Evolutionary conservation across 37 sponge, comb jelly and placozoan species (phyloP), one percentile per base, ranked within the genome.

Genomic region (Ianthella basta): DNA sequence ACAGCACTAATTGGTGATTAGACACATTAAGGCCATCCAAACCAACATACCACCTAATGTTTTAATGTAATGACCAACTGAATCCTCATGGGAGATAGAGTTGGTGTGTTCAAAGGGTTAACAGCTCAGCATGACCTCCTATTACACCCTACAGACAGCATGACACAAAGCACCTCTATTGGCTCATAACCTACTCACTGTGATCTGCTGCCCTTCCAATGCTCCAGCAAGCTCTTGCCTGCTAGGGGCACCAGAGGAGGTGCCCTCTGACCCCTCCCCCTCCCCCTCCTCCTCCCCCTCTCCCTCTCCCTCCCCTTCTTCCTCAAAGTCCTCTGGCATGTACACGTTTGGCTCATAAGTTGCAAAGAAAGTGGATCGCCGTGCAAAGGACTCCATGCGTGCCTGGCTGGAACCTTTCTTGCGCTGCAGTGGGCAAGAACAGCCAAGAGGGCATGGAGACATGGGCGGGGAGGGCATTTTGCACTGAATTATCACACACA

Each of bases 321-420:
- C 77, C 35, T 57, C 83, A 64, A 55, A 18, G 21, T 84, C 84
- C 4, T 84, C 88, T 3, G 81, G 79, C 91, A 93, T 93, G 55
- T 79, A 78, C 40, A 93, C 90, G 5, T 59, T 30, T 0, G 94
- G 94, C 29, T 85, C 60, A 21, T 89, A 73, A 4, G 94, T 60
- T 19, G 85, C 67, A 80, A 93, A 93, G 91, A 93, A 93, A 15
- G 90, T 89, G 15, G 94, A 89, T 0, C 70, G 88, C 21, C 86
- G 54, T 8, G 32, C 70, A 55, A 85, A 68, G 50, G 83, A 79
- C 65, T 82, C 87, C 59, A 33, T 57, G 44, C 78, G 44, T 21
- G 78, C 78, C n/a, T 41, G 44, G 37, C 78, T 75, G 41, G 40
- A 4, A 14, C 38, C 37, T 3, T 53, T 32, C 78, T 75, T 75